Percentiles rank a stretch among this genome's conserved stretches.
phyloP scores from a whole-genome alignment of 2,888 invertebrate genomes.

The Leptinotarsa rubiginosa region DNA sequence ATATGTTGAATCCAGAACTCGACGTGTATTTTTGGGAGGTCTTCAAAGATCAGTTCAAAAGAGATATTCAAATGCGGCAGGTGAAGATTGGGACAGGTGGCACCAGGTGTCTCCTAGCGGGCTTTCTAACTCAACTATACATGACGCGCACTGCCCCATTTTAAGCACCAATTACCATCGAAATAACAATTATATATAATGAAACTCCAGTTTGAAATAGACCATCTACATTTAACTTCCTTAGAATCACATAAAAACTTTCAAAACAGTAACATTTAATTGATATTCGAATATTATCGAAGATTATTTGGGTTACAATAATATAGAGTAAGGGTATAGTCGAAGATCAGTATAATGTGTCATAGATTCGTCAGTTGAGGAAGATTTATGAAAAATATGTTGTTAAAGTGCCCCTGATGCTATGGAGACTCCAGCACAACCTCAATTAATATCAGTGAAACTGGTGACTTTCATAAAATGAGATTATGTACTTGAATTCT shows the following conservation, averaged over 20 bases:
- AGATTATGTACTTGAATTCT: too few relatives aligned
- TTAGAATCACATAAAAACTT: conserved; percentile 66
- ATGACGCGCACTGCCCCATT: conserved; percentile 30
- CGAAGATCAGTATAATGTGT: conserved; percentile 39
- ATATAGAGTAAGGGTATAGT: conserved; percentile 42
- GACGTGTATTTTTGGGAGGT: neutral
- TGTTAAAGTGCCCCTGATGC: neutral
- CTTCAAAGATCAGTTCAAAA: conserved; percentile 27
- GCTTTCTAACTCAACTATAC: conserved; percentile 24
- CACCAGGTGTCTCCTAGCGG: conserved; percentile 9
- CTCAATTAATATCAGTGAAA: too few relatives aligned
- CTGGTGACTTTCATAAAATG: too few relatives aligned
- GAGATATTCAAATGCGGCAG: conserved; percentile 49
- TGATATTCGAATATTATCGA: conserved; percentile 56
- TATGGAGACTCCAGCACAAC: too few relatives aligned
- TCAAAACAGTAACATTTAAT: conserved; percentile 67
- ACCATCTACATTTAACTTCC: conserved; percentile 59
- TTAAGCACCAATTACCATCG: conserved; percentile 63
- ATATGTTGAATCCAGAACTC: neutral
- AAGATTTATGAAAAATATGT: neutral
- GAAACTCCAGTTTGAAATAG: conserved; percentile 54
- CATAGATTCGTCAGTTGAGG: neutral
- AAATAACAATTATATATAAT: conserved; percentile 49
- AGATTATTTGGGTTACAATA: conserved; percentile 50
- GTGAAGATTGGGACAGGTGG: conserved; percentile 47